A percentile compares a stretch with the other conserved stretches of the same genome.
phyloP scores from a whole-genome alignment of 1,140 invertebrate genomes.

The Caenorhabditis briggsae region DNA sequence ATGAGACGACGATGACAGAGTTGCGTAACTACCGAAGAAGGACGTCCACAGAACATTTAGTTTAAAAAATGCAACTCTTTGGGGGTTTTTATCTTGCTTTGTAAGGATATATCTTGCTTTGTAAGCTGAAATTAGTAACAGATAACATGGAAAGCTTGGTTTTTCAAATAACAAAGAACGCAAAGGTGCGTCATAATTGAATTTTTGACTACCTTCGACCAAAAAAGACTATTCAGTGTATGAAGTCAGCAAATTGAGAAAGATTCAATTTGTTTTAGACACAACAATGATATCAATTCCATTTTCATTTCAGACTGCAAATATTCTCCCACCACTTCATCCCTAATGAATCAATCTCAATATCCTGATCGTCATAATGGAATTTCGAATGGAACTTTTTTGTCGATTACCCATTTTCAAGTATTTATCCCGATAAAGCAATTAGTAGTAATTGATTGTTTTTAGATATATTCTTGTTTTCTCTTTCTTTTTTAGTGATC shows the following conservation, averaged over 20 bases:
- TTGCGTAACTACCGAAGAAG: background rate
- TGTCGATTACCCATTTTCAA: background rate
- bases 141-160: background rate
- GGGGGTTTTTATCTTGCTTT: no score
- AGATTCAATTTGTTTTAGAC: background rate
- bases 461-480: background rate
- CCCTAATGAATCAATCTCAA: conserved; percentile 6
- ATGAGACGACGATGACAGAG: background rate
- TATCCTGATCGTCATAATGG: conserved; percentile 33
- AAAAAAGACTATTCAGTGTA: background rate
- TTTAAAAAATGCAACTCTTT: no score
- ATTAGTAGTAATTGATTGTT: conserved; percentile 18
- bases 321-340: background rate
- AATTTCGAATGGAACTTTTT: conserved; percentile 22
- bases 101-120: no score
- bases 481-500: background rate
- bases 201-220: background rate
- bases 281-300: background rate
- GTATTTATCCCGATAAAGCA: conserved; percentile 2
- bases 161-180: background rate
- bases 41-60: background rate
- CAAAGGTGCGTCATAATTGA: background rate
- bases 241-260: conserved; percentile 1
- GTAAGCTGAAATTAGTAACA: no score
- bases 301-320: conserved; percentile 6